phyloP scores from a whole-genome alignment of 2,888 invertebrate species.

The Sesia apiformis region DNA sequence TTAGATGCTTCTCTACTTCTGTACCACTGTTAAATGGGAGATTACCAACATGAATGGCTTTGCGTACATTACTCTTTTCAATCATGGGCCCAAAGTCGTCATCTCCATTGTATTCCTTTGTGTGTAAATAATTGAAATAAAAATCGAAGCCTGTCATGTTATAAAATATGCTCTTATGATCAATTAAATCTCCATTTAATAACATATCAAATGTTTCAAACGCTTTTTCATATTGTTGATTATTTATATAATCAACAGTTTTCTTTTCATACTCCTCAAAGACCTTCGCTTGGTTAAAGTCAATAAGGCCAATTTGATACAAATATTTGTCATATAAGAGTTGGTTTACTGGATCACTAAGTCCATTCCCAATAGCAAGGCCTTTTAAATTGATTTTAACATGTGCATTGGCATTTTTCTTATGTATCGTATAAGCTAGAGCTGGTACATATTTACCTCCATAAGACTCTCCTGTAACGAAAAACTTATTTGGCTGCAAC shows the following conservation, averaged over 20 bases:
- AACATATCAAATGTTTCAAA: conserved; percentile 82
- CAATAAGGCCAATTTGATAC: conserved; percentile 83
- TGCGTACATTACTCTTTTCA: conserved; percentile 77
- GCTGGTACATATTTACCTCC: conserved; percentile 88
- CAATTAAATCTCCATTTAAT: conserved; percentile 79
- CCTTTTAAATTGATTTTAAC: conserved; percentile 83
- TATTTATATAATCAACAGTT: conserved; percentile 75
- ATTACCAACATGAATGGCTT: conserved; percentile 90
- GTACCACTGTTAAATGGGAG: conserved; percentile 78
- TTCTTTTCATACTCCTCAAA: conserved; percentile 77
- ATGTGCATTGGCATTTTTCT: conserved; percentile 74
- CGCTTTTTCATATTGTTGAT: conserved; percentile 79
- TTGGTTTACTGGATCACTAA: conserved; percentile 86
- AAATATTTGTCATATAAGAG: conserved; percentile 85
- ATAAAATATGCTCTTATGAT: conserved; percentile 77
- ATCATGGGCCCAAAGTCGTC: conserved; percentile 76
- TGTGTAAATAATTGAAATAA: conserved; percentile 83
- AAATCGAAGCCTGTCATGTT: conserved; percentile 85
- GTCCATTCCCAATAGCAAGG: conserved; percentile 85
- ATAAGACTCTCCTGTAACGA: conserved; percentile 92
- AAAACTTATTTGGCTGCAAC: conserved; percentile 83
- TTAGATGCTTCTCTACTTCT: conserved; percentile 81
- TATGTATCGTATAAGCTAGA: conserved; percentile 81
- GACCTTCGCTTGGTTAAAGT: conserved; percentile 73
- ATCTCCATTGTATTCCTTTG: conserved; percentile 68